Evolutionary conservation across 92 coral and sea anemone species (phyloP).

Genomic region (Bergia sp.): DNA sequence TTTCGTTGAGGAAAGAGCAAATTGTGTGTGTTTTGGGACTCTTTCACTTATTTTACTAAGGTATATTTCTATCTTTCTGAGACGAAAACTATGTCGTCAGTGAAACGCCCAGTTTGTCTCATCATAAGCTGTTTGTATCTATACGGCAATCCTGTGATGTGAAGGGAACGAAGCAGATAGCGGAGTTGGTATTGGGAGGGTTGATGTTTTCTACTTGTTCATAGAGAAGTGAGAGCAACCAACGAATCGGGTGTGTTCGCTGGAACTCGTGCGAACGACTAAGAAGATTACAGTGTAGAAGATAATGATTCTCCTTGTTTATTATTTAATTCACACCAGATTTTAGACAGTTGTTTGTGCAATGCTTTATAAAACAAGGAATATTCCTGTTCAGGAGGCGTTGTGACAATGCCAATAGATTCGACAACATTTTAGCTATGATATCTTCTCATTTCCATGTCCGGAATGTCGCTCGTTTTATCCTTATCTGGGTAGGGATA

Average conservation of each 20-base stretch:
- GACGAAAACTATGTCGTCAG: neutral
- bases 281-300: neutral
- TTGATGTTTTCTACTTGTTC: neutral
- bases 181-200: neutral
- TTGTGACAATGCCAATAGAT: neutral
- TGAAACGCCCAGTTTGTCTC: neutral
- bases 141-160: slow-evolving; percentile 1
- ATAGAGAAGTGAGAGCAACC: neutral
- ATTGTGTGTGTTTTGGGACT: slow-evolving; percentile 26
- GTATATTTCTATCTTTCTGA: slow-evolving; percentile 10
- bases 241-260: slow-evolving; percentile 42
- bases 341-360: neutral
- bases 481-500: slow-evolving; percentile 22
- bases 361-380: slow-evolving; percentile 3
- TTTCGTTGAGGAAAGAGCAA: slow-evolving; percentile 2
- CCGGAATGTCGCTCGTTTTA: slow-evolving; percentile 28
- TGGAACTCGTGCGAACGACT: neutral
- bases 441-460: slow-evolving; percentile 43
- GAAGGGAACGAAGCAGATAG: neutral
- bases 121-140: neutral
- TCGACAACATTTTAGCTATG: slow-evolving; percentile 30
- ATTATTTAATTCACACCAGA: neutral
- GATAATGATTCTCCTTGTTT: neutral
- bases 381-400: neutral
- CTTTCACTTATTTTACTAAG: slow-evolving; percentile 5